Conservation (phyloP, 2,888 invertebrate species). For the Oscheius onirici region DNA sequence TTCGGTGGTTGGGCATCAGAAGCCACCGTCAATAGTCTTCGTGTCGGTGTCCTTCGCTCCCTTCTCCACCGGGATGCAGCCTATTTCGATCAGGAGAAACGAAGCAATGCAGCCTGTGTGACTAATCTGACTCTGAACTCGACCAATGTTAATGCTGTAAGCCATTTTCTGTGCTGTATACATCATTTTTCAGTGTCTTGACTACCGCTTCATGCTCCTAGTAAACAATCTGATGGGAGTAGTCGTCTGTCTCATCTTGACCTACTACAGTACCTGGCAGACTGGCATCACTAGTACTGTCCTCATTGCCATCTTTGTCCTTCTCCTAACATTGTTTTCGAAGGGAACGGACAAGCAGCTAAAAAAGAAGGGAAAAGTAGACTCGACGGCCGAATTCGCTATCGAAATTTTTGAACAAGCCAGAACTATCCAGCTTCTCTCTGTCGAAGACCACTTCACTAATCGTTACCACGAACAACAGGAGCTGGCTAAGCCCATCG, state of each 20-base stretch:
- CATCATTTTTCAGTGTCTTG: slow-evolving; percentile 49
- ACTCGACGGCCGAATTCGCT: slow-evolving; percentile 61
- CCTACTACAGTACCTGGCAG: slow-evolving; percentile 49
- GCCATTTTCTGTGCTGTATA: neutral
- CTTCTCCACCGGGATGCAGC: slow-evolving; percentile 43
- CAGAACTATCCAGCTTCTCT: slow-evolving; percentile 72
- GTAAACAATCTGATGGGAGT: slow-evolving; percentile 40
- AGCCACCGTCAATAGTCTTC: slow-evolving; percentile 39
- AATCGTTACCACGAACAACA: slow-evolving; percentile 62
- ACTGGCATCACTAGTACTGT: slow-evolving; percentile 36
- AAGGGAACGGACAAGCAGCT: slow-evolving; percentile 36
- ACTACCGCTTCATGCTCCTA: slow-evolving; percentile 51
- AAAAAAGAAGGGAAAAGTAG: slow-evolving; percentile 39
- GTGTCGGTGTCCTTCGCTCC: slow-evolving; percentile 15
- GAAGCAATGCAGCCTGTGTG: slow-evolving; percentile 42
- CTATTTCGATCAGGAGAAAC: slow-evolving; percentile 45
- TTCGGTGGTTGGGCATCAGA: slow-evolving; percentile 43
- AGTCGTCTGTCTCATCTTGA: slow-evolving; percentile 41
- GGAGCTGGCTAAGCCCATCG: slow-evolving; percentile 33
- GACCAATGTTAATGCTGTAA: slow-evolving; percentile 40
- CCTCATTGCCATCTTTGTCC: slow-evolving; percentile 7
- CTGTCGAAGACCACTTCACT: slow-evolving; percentile 71
- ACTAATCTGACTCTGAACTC: slow-evolving; percentile 40
- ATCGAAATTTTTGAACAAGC: slow-evolving; percentile 74
- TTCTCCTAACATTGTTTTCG: slow-evolving; percentile 36